phyloP scores from a whole-genome alignment of 2,888 invertebrate genomes.

The Candidula unifasciata region DNA sequence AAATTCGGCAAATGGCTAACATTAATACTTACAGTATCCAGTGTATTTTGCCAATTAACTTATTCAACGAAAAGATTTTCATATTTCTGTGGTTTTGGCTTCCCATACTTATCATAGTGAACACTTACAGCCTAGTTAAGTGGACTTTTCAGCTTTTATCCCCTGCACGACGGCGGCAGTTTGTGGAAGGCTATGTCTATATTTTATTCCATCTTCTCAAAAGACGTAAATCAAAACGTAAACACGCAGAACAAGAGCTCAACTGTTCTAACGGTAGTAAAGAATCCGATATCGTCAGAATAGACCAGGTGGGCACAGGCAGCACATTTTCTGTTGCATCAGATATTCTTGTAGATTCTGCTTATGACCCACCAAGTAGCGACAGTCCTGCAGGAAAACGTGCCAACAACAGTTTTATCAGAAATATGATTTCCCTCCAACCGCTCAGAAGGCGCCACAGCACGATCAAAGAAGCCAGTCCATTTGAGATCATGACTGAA shows the following conservation, averaged over 20 bases:
- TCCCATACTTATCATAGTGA: slow-evolving; percentile 42
- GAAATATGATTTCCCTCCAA: background rate
- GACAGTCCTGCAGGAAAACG: background rate
- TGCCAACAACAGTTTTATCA: background rate
- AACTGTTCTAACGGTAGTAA: background rate
- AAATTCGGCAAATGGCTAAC: slow-evolving; percentile 59
- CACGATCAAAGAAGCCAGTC: slow-evolving; percentile 19
- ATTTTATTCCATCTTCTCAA: slow-evolving; percentile 33
- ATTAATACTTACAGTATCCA: slow-evolving; percentile 59
- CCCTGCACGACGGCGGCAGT: background rate
- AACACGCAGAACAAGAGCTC: background rate
- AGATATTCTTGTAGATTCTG: too few species aligned
- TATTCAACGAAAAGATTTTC: slow-evolving; percentile 61
- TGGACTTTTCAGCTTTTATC: slow-evolving; percentile 40
- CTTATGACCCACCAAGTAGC: background rate
- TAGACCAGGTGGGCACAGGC: background rate
- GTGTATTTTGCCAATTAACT: slow-evolving; percentile 60
- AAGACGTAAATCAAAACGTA: background rate
- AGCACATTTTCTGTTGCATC: background rate
- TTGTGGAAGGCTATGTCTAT: slow-evolving; percentile 39
- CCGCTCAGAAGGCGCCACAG: too few species aligned
- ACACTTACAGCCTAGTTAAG: slow-evolving; percentile 44
- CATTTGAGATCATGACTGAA: background rate
- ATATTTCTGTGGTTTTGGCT: slow-evolving; percentile 63
- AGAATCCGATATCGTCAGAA: background rate